Conservation (phyloP, 2,888 invertebrate genomes). For the Xiphydria camelus region DNA sequence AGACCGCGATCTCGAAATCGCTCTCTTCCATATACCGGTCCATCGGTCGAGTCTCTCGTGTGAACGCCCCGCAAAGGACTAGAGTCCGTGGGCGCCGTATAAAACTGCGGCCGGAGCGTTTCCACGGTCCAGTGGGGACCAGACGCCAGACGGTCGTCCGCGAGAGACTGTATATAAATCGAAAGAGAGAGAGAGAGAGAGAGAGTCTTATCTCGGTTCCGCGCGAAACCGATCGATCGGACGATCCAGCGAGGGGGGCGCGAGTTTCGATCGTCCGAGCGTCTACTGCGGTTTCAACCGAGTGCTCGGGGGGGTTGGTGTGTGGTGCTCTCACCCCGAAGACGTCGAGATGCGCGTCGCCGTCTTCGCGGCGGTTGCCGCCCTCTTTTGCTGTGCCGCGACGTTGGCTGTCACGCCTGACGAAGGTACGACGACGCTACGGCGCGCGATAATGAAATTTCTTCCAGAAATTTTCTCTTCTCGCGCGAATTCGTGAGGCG, state of each 20-base stretch:
- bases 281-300: not conserved
- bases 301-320: constrained; percentile 8
- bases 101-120: constrained; percentile 46
- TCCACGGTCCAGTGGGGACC: constrained; percentile 46
- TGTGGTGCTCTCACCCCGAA: constrained; percentile 18
- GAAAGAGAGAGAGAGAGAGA: too few relatives aligned
- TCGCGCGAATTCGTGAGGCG: too few relatives aligned
- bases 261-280: too few relatives aligned
- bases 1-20: constrained; percentile 10
- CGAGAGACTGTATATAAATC: too few relatives aligned
- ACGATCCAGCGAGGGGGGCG: too few relatives aligned
- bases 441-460: too few relatives aligned
- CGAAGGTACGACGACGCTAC: constrained; percentile 42
- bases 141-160: constrained; percentile 32
- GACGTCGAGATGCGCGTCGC: constrained; percentile 27
- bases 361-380: constrained; percentile 33
- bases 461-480: too few relatives aligned
- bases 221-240: too few relatives aligned
- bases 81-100: constrained; percentile 54
- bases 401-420: constrained; percentile 37
- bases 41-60: not conserved
- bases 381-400: too few relatives aligned
- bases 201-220: too few relatives aligned
- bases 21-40: constrained; percentile 12
- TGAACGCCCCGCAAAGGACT: constrained; percentile 30